Evolutionary conservation across 2,113 vertebrate genomes (phyloP).

Genomic region (Alectura lathami): DNA sequence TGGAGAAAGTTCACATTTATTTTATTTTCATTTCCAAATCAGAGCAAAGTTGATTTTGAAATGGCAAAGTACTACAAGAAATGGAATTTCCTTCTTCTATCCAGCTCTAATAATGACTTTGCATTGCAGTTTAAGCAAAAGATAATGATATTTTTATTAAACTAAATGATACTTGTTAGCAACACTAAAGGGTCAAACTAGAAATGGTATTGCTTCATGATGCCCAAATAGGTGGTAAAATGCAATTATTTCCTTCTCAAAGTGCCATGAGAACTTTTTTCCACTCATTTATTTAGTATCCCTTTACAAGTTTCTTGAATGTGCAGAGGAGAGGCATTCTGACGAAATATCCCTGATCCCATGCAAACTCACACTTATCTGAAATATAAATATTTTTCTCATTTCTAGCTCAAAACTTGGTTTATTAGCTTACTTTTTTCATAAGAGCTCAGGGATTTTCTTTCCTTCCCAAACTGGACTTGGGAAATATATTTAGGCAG

Average conservation of each 20-base stretch:
- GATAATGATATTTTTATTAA: constrained; percentile 28
- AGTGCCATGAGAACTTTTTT: background rate
- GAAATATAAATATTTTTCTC: background rate
- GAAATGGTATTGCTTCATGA: background rate
- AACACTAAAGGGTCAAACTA: background rate
- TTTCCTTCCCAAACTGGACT: background rate
- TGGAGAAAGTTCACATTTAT: background rate
- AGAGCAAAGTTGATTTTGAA: background rate
- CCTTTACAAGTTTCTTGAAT: background rate
- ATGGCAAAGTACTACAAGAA: background rate
- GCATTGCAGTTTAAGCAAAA: background rate
- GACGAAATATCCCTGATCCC: background rate
- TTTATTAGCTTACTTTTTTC: background rate
- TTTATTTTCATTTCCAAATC: background rate
- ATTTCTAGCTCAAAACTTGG: background rate
- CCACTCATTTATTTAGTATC: background rate
- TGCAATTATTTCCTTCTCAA: background rate
- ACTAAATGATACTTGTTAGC: background rate
- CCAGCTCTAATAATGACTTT: background rate
- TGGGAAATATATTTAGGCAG: background rate
- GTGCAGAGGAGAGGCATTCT: background rate
- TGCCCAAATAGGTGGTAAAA: constrained; percentile 33
- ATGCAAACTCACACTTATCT: background rate
- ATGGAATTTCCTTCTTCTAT: constrained; percentile 10
- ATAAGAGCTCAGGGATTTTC: background rate